Base-by-base conservation (phyloP, 2,113 vertebrate genomes). In the Corythoichthys intestinalis region DNA sequence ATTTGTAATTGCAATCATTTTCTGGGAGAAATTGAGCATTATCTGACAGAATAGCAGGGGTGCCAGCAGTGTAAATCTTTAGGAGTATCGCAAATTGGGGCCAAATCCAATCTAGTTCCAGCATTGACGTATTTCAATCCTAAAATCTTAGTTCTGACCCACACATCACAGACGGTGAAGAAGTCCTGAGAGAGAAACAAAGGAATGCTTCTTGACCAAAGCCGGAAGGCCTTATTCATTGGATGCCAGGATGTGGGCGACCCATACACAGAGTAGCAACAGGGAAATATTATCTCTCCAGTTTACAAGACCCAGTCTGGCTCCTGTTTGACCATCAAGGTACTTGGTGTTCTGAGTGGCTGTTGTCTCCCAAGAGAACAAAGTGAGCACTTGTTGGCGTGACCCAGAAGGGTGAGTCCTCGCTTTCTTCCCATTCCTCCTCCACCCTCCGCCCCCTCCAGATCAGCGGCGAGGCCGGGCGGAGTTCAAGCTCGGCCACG, bases 401-500 rank as follows among this genome's bases (percentile, higher is more conserved):
- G 77, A 75, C 67, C 59, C 67, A 57, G 63, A 76, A 82, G 82
- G 77, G 67, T 71, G 76, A 80, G 89, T 93, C 91, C 74, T 73
- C 82, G 83, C 80, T 84, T 78, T 73, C 73, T 61, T 68, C 84
- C 80, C 66, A 76, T 76, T 85, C 92, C 91, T 87, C 85, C 89
- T 89, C 66, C 65, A 67, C 77, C 79, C 81, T 78, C 64, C 72
- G 74, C 73, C 28, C 65, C 71, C 83, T 78, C 87, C 78, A 76
- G 74, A 83, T 76, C 85, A 79, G 84, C 79, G 73, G 81, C 73
- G 37, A 90, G 86, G 87, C 48, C 89, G 76, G 91, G 83, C 78
- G 89, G 91, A 94, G 94, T 95, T 94, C 94, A 94, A 86, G 89
- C 81, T 89, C 76, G 90, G 92, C 90, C 94, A 94, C 94, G 92